phyloP scores from a whole-genome alignment of 2,797 vertebrate species.

The Martes flavigula region DNA sequence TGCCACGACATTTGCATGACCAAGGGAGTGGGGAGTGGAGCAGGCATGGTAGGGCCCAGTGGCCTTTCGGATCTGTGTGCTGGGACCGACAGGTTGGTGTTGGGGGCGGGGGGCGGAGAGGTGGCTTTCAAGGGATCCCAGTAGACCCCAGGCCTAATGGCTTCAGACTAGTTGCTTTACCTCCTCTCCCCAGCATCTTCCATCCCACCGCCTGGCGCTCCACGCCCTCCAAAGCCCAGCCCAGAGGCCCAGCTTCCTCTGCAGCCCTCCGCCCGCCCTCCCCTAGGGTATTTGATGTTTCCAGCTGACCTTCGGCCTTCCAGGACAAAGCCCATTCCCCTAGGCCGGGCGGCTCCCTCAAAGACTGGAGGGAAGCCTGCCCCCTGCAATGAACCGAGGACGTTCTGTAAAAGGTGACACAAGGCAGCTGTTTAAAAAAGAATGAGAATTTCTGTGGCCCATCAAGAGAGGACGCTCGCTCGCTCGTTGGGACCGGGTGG shows the following conservation, averaged over 20 bases:
- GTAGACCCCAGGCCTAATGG: background rate
- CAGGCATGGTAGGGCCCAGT: background rate
- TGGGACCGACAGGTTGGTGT: background rate
- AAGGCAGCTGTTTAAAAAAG: background rate
- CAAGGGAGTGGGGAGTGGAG: background rate
- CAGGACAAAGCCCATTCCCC: background rate
- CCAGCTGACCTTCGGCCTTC: background rate
- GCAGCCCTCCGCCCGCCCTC: background rate
- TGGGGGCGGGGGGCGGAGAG: fast-evolving
- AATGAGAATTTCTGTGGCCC: background rate
- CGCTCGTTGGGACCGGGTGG: background rate
- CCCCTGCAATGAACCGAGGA: background rate
- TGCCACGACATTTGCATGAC: background rate
- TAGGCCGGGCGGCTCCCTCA: background rate
- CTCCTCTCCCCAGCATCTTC: background rate
- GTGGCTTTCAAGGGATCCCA: background rate
- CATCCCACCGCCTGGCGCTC: background rate
- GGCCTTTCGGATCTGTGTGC: background rate
- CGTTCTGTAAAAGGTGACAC: background rate
- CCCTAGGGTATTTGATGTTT: background rate
- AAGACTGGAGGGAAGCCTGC: background rate
- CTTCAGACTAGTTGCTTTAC: background rate
- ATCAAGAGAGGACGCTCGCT: background rate
- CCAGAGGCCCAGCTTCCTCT: background rate
- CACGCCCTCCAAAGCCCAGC: background rate